These are phyloP conservation scores for Drosophila yakuba DNA, from an alignment of 1,140 invertebrate species.

Conservation along the genomic window DNA sequence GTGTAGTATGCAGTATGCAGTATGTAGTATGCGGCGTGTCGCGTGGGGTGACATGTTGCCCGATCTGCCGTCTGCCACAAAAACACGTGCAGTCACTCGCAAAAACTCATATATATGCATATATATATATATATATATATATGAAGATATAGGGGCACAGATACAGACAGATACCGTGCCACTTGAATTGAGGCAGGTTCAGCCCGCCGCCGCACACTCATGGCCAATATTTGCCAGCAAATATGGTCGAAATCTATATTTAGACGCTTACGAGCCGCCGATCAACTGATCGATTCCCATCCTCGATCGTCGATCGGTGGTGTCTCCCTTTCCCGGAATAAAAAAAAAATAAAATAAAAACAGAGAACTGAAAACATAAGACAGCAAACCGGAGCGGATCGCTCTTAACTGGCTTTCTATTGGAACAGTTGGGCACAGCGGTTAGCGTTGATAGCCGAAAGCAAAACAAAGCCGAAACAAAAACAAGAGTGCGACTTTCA, in stretches of 20 bases:
- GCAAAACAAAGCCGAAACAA: constrained; percentile 34
- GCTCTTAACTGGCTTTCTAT: constrained; percentile 68
- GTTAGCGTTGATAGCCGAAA: constrained; percentile 27
- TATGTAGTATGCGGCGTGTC: constrained; percentile 47
- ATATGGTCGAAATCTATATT: constrained; percentile 82
- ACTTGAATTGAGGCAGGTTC: constrained; percentile 69
- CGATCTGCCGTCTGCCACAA: constrained; percentile 22
- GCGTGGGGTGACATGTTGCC: constrained; percentile 60
- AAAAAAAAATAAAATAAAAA: not conserved
- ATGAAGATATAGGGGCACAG: constrained; percentile 1
- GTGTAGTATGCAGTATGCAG: too few relatives aligned
- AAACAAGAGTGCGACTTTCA: constrained; percentile 34
- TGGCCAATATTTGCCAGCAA: constrained; percentile 79
- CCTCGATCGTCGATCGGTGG: constrained; percentile 37
- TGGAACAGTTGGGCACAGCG: constrained; percentile 72
- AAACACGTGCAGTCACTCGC: constrained; percentile 49
- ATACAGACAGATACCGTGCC: constrained; percentile 2
- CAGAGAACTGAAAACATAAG: not conserved
- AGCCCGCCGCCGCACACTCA: constrained; percentile 41
- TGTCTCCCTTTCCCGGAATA: constrained; percentile 20
- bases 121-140: not conserved
- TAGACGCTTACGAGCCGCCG: constrained; percentile 65
- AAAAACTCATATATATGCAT: constrained; percentile 5
- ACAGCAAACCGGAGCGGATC: constrained; percentile 26
- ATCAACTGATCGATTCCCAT: constrained; percentile 22